Evolutionary conservation across 2,888 invertebrate species (phyloP), one percentile per base, ranked within the genome.

Genomic region (Congeria kusceri): DNA sequence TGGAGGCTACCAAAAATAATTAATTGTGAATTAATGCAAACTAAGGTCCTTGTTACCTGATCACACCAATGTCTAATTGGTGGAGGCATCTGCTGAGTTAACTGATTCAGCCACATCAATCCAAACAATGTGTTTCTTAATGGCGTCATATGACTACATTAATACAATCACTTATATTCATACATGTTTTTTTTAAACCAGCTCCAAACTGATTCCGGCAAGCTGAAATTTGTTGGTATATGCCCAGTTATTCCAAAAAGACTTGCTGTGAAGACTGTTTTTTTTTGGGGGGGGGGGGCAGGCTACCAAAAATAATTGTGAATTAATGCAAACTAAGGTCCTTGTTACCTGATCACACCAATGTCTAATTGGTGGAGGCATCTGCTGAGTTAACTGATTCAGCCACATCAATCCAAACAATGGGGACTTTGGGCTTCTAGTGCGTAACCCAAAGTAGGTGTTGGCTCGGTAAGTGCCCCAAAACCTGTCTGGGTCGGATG

Each of bases 361-460:
- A 66, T 91, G 90, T 71, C 93, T 96, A 94, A 97, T 95, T 47
- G 97, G 95, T 0, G 97, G 97, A 83, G 96, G 96, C 82, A 96
- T 96, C 44, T 88, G 73, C 83, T 87, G 83, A 9, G 85, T 85
- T n/a, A 91, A 84, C 86, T 95, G 96, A 82, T 96, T 96, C 92
- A 99, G 98, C 99, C 99, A 99, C 98, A 99, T 98, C 27, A 99
- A 94, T 0, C 99, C 99, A 90, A 97, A 96, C 0, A 98, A 96
- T 0, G 98, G 95, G 0, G 99, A 98, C 69, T 96, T 94, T 0
- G 98, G 97, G 92, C 97, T 97, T 68, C 99, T 94, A 0, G 97
- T 97, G 94, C 98, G 97, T 92, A 99, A 69, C 3, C 93, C 93
- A 89, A 93, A 93, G 79, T 93, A 93, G 18, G 91, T 71, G 20